Conservation (phyloP, 1,140 invertebrate genomes). For the Euwallacea similis region DNA sequence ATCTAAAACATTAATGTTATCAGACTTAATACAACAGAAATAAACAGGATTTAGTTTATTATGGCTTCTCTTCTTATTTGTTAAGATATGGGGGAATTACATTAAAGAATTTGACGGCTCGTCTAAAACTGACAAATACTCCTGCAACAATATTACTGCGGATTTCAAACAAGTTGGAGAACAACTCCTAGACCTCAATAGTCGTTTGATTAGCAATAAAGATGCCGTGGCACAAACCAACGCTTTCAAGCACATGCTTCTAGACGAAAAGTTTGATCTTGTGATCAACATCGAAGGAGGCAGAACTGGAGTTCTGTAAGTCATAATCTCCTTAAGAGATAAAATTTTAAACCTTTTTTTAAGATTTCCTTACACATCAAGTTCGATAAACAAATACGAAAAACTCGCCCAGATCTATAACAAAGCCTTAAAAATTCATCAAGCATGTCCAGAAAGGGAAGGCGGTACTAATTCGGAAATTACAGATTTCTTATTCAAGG, state of each 20-base stretch:
- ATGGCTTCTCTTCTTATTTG: neutral
- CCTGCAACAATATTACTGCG: conserved; percentile 61
- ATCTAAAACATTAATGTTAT: neutral
- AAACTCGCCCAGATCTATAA: conserved; percentile 57
- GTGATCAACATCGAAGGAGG: conserved; percentile 68
- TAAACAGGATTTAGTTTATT: too few species aligned
- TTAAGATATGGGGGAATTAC: conserved; percentile 50
- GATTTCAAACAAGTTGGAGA: conserved; percentile 53
- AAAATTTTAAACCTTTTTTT: neutral
- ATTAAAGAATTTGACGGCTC: conserved; percentile 39
- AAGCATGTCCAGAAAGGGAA: conserved; percentile 38
- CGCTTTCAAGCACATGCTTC: conserved; percentile 61
- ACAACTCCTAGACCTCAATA: conserved; percentile 44
- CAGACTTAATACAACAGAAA: neutral
- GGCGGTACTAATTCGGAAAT: conserved; percentile 51
- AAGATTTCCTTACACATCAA: conserved; percentile 52
- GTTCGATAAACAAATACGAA: conserved; percentile 56
- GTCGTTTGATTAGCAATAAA: conserved; percentile 42
- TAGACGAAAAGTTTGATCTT: conserved; percentile 62
- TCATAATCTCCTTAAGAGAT: neutral
- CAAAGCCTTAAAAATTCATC: conserved; percentile 46
- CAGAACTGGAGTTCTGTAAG: conserved; percentile 60
- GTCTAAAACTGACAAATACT: conserved; percentile 55
- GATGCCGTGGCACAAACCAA: conserved; percentile 55
- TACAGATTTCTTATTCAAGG: conserved; percentile 61